Conservation (phyloP, 2,113 vertebrate genomes). For the Lipophrys pholis region DNA sequence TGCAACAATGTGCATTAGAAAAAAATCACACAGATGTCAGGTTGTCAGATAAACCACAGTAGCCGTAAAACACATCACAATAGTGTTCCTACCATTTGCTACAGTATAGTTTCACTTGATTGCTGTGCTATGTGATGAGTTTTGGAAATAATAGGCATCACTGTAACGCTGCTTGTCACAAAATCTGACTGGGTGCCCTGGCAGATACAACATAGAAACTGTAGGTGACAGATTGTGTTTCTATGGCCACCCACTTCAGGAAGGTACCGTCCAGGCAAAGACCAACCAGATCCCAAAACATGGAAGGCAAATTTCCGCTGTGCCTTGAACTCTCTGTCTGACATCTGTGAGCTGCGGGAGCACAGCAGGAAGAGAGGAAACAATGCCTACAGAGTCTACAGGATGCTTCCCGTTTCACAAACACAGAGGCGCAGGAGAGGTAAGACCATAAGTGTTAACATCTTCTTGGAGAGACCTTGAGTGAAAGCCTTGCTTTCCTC, state of each 20-base stretch:
- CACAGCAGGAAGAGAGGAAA: conserved; percentile 84
- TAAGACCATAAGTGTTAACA: conserved; percentile 15
- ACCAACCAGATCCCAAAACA: conserved; percentile 85
- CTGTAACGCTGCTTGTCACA: too few species aligned
- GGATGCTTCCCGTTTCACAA: conserved; percentile 78
- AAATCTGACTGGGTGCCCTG: too few species aligned
- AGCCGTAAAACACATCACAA: too few species aligned
- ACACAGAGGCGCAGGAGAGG: conserved; percentile 75
- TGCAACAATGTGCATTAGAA: too few species aligned
- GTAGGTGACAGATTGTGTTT: too few species aligned
- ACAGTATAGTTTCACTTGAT: too few species aligned
- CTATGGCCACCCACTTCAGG: conserved; percentile 47
- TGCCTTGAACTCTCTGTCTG: conserved; percentile 84
- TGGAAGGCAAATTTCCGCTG: conserved; percentile 88
- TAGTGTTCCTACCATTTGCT: too few species aligned
- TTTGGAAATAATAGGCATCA: too few species aligned
- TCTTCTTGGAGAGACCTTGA: not conserved
- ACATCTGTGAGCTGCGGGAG: conserved; percentile 82
- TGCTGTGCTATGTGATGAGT: too few species aligned
- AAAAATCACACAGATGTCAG: too few species aligned
- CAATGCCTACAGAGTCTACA: conserved; percentile 84
- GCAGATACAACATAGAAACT: too few species aligned
- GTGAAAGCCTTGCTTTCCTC: not conserved
- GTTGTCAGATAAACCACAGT: too few species aligned
- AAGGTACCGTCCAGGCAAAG: conserved; percentile 80